phyloP scores from a whole-genome alignment of 1,140 invertebrate genomes.

The Camponotus vicinus region DNA sequence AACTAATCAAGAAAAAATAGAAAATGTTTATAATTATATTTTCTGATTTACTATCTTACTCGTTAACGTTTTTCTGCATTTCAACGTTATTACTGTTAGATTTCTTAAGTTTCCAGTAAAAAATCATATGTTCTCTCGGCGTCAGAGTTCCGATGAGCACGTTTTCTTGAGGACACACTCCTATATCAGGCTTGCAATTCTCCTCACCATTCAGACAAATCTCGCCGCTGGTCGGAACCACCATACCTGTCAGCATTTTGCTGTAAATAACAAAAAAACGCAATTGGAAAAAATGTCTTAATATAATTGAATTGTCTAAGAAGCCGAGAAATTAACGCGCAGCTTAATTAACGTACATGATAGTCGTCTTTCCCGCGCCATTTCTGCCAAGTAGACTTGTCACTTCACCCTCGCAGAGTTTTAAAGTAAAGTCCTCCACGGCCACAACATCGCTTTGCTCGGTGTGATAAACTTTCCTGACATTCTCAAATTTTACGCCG shows the following conservation, averaged over 20 bases:
- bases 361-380: slow-evolving; percentile 94
- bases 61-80: slow-evolving; percentile 83
- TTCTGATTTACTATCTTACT: slow-evolving; percentile 77
- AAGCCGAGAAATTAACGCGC: neutral
- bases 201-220: slow-evolving; percentile 85
- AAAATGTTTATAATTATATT: neutral
- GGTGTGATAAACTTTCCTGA: slow-evolving; percentile 85
- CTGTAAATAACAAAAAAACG: slow-evolving; percentile 79
- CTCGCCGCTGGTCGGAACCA: slow-evolving; percentile 87
- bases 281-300: neutral
- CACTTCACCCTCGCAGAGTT: slow-evolving; percentile 89
- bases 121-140: slow-evolving; percentile 92
- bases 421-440: slow-evolving; percentile 90
- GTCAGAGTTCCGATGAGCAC: slow-evolving; percentile 93
- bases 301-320: neutral
- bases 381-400: slow-evolving; percentile 93
- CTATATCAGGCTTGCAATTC: slow-evolving; percentile 86
- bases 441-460: slow-evolving; percentile 84
- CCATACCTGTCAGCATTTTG: slow-evolving; percentile 90
- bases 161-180: slow-evolving; percentile 94
- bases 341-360: slow-evolving; percentile 88
- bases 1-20: neutral
- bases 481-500: slow-evolving; percentile 85
- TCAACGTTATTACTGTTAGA: slow-evolving; percentile 82
- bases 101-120: slow-evolving; percentile 92